Base-by-base conservation (phyloP, 2,888 invertebrate species). In the Papilio protenor region DNA sequence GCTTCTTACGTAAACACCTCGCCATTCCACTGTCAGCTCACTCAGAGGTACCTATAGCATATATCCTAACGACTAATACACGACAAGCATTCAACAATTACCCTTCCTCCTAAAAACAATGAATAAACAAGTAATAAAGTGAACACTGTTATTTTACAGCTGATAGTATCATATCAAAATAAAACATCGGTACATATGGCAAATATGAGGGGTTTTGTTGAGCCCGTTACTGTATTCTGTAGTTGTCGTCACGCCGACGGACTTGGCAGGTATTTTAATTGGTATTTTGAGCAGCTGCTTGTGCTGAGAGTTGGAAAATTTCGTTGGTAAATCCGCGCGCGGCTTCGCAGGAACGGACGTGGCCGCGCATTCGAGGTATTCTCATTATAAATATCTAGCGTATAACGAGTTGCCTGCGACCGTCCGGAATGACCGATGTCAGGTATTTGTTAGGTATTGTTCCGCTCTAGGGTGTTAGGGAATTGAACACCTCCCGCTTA, bases 131-230 rank as follows among this genome's bases (percentile, higher is more conserved):
- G 91, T 94, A 93, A 92, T 94, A 92, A 93, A 93, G 86, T 92
- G 89, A 92, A 93, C 92, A 92, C 90, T 93, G 86, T 93, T 94
- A 87, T 94, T 94, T 94, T 94, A 91, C 94, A 94, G 94, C 94
- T 87, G 89, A 89, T 87, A 90, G 88, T 93, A 92, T 90, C 90
- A 90, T 93, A 92, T 91, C 93, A 92, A 94, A 92, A 92, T 92
- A 92, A 89, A 87, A 91, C 93, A 90, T 91, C 91, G 90, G 91
- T 93, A 92, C 66, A 66, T 90, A 92, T 92, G 93, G 93, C 93
- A 93, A 90, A 86, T 91, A 90, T 89, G 90, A 91, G 92, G 90
- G 87, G 89, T 92, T 86, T 88, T 88, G 87, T 88, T 84, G 75
- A 49, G 88, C 90, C 91, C 88, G 85, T 91, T 90, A 90, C 90